Conservation (phyloP, 35 echinoderm and acorn worm genomes). For the Eucidaris tribuloides region DNA sequence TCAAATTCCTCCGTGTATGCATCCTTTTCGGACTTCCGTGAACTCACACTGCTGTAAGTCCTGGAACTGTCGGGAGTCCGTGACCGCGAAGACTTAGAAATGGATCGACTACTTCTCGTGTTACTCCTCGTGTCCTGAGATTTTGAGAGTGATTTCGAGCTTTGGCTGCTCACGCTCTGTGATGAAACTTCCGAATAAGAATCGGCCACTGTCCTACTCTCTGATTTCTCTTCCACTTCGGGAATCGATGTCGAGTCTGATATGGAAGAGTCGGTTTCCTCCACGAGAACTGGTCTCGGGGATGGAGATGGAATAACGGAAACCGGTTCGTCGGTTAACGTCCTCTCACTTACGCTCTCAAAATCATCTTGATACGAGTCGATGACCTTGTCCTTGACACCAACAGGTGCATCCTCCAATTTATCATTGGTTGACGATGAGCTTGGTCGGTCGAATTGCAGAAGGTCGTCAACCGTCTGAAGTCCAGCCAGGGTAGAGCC, state of each 20-base stretch:
- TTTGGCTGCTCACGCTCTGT: too few relatives aligned
- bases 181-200: background rate
- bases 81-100: background rate
- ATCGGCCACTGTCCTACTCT: background rate
- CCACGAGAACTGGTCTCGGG: background rate
- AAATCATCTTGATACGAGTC: background rate
- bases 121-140: too few relatives aligned
- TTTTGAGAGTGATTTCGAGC: too few relatives aligned
- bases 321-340: background rate
- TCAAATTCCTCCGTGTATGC: constrained; percentile 13
- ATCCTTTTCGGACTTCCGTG: too few relatives aligned
- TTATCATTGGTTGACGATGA: background rate
- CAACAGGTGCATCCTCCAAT: background rate
- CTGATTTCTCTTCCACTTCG: background rate
- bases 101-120: too few relatives aligned
- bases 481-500: background rate
- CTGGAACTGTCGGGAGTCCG: background rate
- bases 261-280: too few relatives aligned
- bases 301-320: background rate
- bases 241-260: background rate
- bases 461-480: constrained; percentile 7
- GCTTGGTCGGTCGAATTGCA: too few relatives aligned
- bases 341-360: background rate
- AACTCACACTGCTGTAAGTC: background rate
- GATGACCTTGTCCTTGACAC: too few relatives aligned